phyloP scores from a whole-genome alignment of 2,797 vertebrate genomes.

The Poecilia wingei region DNA sequence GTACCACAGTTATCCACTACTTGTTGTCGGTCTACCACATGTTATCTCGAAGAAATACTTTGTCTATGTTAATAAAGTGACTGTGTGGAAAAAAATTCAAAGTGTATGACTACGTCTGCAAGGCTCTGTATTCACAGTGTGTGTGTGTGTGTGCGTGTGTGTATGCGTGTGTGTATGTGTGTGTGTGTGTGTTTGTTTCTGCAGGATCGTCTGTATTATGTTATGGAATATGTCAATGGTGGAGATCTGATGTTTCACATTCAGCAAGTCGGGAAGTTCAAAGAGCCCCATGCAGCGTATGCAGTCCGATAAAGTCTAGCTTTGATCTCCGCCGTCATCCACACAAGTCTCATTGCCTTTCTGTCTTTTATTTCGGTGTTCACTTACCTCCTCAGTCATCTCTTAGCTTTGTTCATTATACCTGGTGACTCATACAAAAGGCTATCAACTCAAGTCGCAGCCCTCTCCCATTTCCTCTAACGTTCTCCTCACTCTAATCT shows the following conservation, averaged over 20 bases:
- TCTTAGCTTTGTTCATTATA: slow-evolving; percentile 57
- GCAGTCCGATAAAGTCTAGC: slow-evolving; percentile 59
- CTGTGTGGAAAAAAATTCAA: neutral
- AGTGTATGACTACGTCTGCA: neutral
- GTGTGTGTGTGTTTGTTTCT: slow-evolving; percentile 25
- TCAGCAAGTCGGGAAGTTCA: slow-evolving; percentile 93
- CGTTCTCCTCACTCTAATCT: slow-evolving; percentile 54
- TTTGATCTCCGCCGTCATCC: slow-evolving; percentile 53
- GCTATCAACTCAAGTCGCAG: slow-evolving; percentile 38
- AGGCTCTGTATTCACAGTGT: neutral
- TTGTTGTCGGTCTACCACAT: neutral
- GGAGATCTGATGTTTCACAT: slow-evolving; percentile 97
- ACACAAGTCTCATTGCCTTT: slow-evolving; percentile 46
- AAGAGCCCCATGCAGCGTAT: slow-evolving; percentile 92
- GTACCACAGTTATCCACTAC: neutral
- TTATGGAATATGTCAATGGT: slow-evolving; percentile 94
- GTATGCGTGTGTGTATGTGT: too few relatives aligned
- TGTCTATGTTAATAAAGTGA: neutral
- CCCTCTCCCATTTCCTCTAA: slow-evolving; percentile 3
- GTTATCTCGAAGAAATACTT: neutral
- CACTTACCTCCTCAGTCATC: slow-evolving; percentile 33
- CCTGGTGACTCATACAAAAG: slow-evolving; percentile 46
- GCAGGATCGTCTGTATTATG: slow-evolving; percentile 86
- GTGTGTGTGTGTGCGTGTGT: neutral
- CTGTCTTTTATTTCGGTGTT: slow-evolving; percentile 35